phyloP scores from a whole-genome alignment of 2,797 vertebrate species.

The Protonibea diacanthus region DNA sequence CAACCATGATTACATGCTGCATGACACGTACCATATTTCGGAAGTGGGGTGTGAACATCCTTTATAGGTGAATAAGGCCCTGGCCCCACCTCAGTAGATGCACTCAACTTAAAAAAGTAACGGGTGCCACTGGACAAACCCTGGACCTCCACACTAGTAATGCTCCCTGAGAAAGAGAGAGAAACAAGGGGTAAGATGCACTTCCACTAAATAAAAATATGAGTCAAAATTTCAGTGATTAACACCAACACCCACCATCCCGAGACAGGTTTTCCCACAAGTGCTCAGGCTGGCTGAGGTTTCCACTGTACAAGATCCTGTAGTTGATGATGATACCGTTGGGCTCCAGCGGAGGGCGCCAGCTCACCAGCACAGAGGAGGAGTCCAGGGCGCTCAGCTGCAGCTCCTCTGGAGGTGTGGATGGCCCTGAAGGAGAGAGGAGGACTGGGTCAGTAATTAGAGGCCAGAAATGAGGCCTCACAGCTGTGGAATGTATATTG shows the following conservation, averaged over 20 bases:
- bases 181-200: not conserved
- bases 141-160: conserved; percentile 90
- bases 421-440: conserved; percentile 87
- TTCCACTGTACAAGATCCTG: conserved; percentile 90
- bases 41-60: conserved; percentile 90
- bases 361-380: conserved; percentile 92
- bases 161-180: conserved; percentile 86
- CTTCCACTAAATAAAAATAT: not conserved
- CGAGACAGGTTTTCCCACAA: conserved; percentile 92
- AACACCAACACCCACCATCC: conserved; percentile 85
- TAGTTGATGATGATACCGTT: conserved; percentile 94
- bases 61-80: conserved; percentile 93
- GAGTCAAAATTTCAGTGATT: too few relatives aligned
- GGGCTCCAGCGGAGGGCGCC: conserved; percentile 94
- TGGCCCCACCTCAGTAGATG: conserved; percentile 91
- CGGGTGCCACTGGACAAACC: conserved; percentile 91
- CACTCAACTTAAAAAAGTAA: conserved; percentile 97
- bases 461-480: conserved; percentile 59
- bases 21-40: conserved; percentile 81
- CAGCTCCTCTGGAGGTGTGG: conserved; percentile 92
- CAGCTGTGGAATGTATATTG: conserved; percentile 67
- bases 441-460: conserved; percentile 69
- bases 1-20: not conserved
- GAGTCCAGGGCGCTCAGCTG: conserved; percentile 91
- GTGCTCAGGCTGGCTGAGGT: conserved; percentile 90